phyloP scores from a whole-genome alignment of 2,113 vertebrate species.

The Meriones unguiculatus region DNA sequence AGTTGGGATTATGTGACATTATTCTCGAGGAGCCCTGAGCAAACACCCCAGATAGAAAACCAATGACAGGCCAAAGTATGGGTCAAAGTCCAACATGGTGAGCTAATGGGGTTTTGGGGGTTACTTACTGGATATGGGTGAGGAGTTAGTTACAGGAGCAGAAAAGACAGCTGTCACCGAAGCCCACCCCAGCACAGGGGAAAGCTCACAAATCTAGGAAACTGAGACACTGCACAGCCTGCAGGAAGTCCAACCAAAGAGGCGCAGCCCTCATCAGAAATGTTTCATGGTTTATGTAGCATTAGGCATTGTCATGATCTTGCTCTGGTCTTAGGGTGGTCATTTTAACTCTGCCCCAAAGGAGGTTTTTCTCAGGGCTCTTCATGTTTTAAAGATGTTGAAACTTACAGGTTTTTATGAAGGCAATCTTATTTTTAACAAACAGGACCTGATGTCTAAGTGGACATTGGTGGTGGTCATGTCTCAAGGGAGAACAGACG shows the following conservation, averaged over 20 bases:
- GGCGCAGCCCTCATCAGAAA: neutral
- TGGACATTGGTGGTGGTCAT: neutral
- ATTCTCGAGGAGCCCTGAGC: neutral
- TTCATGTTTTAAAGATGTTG: neutral
- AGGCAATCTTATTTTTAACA: neutral
- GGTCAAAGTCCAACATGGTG: neutral
- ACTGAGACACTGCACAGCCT: neutral
- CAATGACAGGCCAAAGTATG: neutral
- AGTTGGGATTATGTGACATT: neutral
- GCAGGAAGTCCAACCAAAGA: neutral
- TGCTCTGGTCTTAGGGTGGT: neutral
- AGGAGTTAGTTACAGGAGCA: neutral
- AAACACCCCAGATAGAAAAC: neutral
- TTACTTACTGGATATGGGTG: neutral
- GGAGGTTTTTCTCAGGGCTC: neutral
- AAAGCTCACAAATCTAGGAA: neutral
- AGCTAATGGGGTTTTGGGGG: neutral
- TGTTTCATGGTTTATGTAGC: neutral
- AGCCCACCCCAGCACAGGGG: neutral
- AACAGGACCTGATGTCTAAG: neutral
- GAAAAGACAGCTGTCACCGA: neutral
- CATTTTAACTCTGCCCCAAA: neutral
- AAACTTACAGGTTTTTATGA: neutral
- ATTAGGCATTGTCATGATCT: neutral
- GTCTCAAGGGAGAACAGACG: neutral